Percentiles rank a stretch among this genome's conserved stretches.
Evolutionary conservation across 1,140 invertebrate species (phyloP).

Genomic region (Papilio aristodemus): DNA sequence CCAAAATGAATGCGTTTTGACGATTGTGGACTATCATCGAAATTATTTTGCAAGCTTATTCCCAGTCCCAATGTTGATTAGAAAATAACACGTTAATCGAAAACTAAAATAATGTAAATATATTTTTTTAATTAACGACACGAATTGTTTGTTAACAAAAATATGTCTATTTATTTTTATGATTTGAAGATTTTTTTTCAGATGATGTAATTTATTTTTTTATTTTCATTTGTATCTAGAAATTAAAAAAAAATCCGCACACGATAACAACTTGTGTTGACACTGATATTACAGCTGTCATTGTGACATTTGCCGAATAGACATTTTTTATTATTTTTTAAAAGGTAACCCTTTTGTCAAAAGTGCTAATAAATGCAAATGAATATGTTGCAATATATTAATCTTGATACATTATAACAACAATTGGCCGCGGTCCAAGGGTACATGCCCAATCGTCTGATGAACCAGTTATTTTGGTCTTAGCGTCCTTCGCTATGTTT

Average conservation of each 20-base stretch:
- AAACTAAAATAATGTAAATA: not conserved
- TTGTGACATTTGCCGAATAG: not conserved
- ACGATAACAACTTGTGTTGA: too few species aligned
- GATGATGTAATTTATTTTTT: not conserved
- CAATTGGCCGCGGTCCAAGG: slow-evolving; percentile 53
- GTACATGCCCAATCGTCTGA: slow-evolving; percentile 55
- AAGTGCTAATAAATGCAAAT: not conserved
- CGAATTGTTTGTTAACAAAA: not conserved
- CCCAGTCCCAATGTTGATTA: slow-evolving; percentile 1
- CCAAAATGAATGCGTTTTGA: slow-evolving; percentile 50
- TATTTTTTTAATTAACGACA: not conserved
- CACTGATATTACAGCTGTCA: not conserved
- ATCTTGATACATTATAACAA: slow-evolving; percentile 37
- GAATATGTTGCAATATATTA: slow-evolving; percentile 33
- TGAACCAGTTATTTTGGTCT: slow-evolving; percentile 60
- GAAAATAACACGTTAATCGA: slow-evolving; percentile 6
- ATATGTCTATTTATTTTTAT: not conserved
- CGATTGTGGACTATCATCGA: slow-evolving; percentile 39
- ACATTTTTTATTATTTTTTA: not conserved
- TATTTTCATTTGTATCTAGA: not conserved
- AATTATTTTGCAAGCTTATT: slow-evolving; percentile 4
- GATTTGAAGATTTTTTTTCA: not conserved
- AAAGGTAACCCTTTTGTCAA: not conserved
- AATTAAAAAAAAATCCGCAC: not conserved
- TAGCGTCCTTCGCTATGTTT: slow-evolving; percentile 62